These are phyloP conservation scores for Heterochromis multidens DNA, from an alignment of 2,113 vertebrate species.

Conservation along the genomic window DNA sequence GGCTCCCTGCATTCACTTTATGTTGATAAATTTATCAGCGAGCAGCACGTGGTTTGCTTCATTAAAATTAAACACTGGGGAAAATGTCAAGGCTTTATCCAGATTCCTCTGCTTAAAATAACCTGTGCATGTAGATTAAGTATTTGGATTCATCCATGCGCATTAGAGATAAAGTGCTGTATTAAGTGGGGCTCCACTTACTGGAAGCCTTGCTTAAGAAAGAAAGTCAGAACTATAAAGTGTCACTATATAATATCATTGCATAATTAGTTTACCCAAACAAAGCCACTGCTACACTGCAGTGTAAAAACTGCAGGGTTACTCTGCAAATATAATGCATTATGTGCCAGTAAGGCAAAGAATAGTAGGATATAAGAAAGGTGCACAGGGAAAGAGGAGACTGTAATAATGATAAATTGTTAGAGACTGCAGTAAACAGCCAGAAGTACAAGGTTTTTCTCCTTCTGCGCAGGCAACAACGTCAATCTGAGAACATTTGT, in stretches of 20 bases:
- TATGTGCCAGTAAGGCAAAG: neutral
- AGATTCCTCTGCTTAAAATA: neutral
- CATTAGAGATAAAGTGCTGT: neutral
- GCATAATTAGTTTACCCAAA: neutral
- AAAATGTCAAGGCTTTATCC: slow-evolving; percentile 21
- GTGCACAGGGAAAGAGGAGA: neutral
- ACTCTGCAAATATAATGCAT: neutral
- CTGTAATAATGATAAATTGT: neutral
- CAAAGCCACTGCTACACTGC: neutral
- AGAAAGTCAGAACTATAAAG: neutral
- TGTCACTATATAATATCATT: neutral
- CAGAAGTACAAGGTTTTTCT: neutral
- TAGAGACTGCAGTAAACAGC: neutral
- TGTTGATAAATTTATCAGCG: neutral
- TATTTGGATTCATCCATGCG: neutral
- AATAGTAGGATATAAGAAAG: neutral
- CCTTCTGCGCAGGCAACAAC: neutral
- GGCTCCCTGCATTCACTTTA: neutral
- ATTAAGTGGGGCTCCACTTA: neutral
- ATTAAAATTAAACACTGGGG: slow-evolving; percentile 13
- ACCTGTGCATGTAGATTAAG: neutral
- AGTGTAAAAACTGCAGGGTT: neutral
- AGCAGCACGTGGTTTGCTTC: neutral
- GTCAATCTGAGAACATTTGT: neutral
- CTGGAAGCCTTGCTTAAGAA: neutral